Conservation (phyloP, 2,797 vertebrate genomes). For the Manis javanica region DNA sequence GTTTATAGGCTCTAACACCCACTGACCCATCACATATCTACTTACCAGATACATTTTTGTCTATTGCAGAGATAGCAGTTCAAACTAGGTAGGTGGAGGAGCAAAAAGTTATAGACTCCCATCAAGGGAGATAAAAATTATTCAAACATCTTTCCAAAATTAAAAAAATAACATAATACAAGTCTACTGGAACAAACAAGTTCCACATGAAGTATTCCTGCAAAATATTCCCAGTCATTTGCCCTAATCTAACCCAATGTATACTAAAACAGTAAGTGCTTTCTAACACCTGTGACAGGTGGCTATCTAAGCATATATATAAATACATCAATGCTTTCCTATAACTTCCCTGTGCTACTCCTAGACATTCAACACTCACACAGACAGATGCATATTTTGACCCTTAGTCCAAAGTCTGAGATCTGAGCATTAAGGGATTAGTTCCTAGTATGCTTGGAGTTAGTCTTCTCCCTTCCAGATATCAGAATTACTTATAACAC, state of each 20-base stretch:
- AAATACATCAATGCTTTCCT: neutral
- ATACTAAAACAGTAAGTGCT: neutral
- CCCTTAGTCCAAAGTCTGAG: neutral
- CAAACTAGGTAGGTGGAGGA: neutral
- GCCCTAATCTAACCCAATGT: neutral
- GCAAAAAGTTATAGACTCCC: neutral
- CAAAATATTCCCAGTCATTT: neutral
- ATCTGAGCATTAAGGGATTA: neutral
- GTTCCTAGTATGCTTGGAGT: neutral
- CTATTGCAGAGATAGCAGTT: neutral
- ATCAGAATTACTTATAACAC: neutral
- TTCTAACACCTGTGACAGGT: neutral
- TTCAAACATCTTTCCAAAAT: neutral
- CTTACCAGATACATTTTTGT: neutral
- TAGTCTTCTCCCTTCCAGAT: neutral
- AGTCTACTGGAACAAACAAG: neutral
- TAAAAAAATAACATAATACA: neutral
- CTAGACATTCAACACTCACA: neutral
- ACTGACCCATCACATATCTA: neutral
- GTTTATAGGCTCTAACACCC: neutral
- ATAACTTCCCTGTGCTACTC: neutral
- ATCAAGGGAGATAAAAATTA: neutral
- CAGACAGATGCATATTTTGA: neutral
- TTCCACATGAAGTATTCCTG: neutral
- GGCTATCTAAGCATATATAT: neutral